phyloP scores from a whole-genome alignment of 2,113 vertebrate species.

The Ploceus nigricollis region DNA sequence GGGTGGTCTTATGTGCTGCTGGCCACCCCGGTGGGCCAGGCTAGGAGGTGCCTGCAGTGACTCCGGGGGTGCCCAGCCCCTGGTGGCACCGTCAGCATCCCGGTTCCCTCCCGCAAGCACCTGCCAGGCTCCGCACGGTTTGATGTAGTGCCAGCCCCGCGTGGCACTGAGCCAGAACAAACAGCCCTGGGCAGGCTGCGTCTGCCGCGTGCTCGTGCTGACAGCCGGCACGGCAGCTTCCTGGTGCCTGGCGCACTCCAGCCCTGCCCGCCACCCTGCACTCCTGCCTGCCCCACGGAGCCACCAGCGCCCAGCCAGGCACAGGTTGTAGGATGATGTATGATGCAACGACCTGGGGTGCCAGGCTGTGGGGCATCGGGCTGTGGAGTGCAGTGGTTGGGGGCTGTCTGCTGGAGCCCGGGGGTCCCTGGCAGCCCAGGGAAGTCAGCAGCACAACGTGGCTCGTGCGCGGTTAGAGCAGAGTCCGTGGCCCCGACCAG shows the following conservation, averaged over 20 bases:
- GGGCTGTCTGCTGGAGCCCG: background rate
- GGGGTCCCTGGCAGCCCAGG: background rate
- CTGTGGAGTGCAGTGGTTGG: background rate
- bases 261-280: background rate
- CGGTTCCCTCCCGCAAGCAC: background rate
- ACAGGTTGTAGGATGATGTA: accelerated
- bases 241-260: background rate
- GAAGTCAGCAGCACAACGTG: background rate
- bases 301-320: background rate
- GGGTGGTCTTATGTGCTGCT: accelerated
- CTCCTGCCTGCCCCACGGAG: background rate
- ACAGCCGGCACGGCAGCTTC: slow-evolving; percentile 18
- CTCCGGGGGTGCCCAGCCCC: background rate
- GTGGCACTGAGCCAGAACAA: slow-evolving; percentile 59
- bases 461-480: accelerated
- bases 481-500: accelerated
- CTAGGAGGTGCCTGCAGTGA: accelerated
- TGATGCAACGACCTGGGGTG: background rate
- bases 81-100: background rate
- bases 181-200: slow-evolving; percentile 62
- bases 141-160: slow-evolving; percentile 49
- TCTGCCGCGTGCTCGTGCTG: slow-evolving; percentile 16
- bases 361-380: background rate
- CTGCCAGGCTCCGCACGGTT: slow-evolving; percentile 15
- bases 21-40: background rate